phyloP scores from a whole-genome alignment of 2,888 invertebrate species.

The Pasiphila rectangulata region DNA sequence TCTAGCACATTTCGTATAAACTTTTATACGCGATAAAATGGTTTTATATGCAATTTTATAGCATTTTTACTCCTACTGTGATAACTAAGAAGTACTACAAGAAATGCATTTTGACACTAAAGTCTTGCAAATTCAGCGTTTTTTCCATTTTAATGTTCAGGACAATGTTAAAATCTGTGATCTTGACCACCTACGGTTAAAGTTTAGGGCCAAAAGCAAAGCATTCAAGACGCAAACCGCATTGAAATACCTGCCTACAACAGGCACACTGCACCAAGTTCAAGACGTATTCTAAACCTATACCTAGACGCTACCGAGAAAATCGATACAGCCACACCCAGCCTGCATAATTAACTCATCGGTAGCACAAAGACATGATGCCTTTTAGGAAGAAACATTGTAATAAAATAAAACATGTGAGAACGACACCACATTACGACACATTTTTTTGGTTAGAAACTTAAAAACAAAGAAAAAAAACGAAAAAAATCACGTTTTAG shows the following conservation, averaged over 20 bases:
- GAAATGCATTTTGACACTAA: constrained; percentile 21
- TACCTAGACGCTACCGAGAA: constrained; percentile 78
- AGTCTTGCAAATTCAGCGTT: constrained; percentile 1
- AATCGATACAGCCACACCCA: constrained; percentile 82
- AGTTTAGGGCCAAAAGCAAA: constrained; percentile 38
- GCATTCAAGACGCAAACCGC: constrained; percentile 48
- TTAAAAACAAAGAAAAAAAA: constrained; percentile 77
- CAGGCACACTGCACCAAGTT: constrained; percentile 66
- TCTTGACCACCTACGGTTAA: constrained; percentile 3
- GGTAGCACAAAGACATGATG: constrained; percentile 46
- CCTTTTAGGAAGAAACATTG: constrained; percentile 53
- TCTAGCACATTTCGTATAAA: constrained; percentile 50
- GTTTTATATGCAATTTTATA: constrained; percentile 65
- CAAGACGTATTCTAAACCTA: constrained; percentile 69
- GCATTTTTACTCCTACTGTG: constrained; percentile 48
- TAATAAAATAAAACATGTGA: constrained; percentile 67
- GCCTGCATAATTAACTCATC: constrained; percentile 73
- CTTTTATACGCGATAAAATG: constrained; percentile 72
- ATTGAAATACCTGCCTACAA: constrained; percentile 56
- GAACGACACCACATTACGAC: constrained; percentile 64
- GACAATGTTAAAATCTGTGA: background rate
- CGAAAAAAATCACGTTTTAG: constrained; percentile 51
- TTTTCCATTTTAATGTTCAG: constrained; percentile 1
- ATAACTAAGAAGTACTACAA: constrained; percentile 36
- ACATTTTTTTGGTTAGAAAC: constrained; percentile 76